Evolutionary conservation across 2,113 vertebrate genomes (phyloP).

Genomic region (Xenus cinereus): DNA sequence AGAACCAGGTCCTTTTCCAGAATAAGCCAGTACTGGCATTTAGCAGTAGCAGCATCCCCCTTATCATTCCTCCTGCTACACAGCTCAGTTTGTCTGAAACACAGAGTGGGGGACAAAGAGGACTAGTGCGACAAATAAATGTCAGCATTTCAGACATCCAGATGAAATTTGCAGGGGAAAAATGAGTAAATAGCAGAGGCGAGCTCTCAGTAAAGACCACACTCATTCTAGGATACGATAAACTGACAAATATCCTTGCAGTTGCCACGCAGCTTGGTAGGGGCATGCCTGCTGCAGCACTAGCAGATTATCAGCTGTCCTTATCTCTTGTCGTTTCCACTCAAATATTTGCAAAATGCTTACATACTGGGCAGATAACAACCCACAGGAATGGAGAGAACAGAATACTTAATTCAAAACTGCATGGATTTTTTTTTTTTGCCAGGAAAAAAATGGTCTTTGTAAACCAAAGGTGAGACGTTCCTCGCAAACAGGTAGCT

Average conservation of each 20-base stretch:
- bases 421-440: neutral
- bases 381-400: conserved; percentile 7
- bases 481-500: neutral
- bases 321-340: conserved; percentile 36
- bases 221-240: neutral
- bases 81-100: neutral
- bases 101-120: neutral
- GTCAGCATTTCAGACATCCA: neutral
- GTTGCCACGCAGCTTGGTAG: neutral
- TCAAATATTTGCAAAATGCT: conserved; percentile 43
- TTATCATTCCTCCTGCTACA: neutral
- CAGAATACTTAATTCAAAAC: neutral
- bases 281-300: neutral
- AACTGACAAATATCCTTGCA: neutral
- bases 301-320: neutral
- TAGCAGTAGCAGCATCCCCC: neutral
- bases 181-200: neutral
- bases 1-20: neutral
- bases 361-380: conserved; percentile 10
- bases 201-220: neutral
- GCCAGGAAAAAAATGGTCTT: neutral
- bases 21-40: neutral
- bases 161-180: neutral
- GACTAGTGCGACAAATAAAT: neutral
- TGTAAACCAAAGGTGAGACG: neutral